phyloP scores from a whole-genome alignment of 1,140 invertebrate genomes.

The Maniola jurtina region DNA sequence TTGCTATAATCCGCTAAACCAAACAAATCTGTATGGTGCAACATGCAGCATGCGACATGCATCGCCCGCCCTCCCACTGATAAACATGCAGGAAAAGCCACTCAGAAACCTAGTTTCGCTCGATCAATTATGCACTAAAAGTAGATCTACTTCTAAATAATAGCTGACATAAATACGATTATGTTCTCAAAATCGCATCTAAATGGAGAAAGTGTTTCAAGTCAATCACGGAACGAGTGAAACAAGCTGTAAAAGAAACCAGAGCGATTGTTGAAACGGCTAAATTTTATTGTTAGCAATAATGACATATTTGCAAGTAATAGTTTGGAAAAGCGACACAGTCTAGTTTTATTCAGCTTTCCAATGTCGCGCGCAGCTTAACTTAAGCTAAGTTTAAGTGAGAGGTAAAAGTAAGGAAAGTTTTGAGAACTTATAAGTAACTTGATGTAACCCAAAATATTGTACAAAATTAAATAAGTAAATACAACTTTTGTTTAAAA shows the following conservation, averaged over 20 bases:
- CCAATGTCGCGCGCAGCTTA: background rate
- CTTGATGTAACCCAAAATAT: no score
- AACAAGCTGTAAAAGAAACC: background rate
- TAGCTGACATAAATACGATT: background rate
- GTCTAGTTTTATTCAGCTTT: constrained; percentile 8
- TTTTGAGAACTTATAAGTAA: no score
- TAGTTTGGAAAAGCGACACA: constrained; percentile 5
- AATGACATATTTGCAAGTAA: constrained; percentile 14
- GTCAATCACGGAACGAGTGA: background rate
- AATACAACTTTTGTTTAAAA: no score
- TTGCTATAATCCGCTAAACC: no score
- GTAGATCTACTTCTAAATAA: background rate
- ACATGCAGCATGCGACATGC: no score
- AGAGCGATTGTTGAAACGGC: background rate
- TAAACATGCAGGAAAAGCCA: no score
- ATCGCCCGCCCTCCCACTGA: no score
- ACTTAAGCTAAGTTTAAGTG: background rate
- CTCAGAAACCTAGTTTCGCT: no score
- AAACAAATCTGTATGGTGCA: no score
- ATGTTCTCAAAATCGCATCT: constrained; percentile 4
- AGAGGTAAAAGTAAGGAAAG: no score
- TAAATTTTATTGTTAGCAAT: constrained; percentile 5
- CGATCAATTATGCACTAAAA: no score
- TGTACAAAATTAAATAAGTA: no score
- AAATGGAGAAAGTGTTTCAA: constrained; percentile 2